A percentile compares a stretch with the other conserved stretches of the same genome.
Evolutionary conservation across 2,888 invertebrate genomes (phyloP).

Genomic region (Tinea semifulvella): DNA sequence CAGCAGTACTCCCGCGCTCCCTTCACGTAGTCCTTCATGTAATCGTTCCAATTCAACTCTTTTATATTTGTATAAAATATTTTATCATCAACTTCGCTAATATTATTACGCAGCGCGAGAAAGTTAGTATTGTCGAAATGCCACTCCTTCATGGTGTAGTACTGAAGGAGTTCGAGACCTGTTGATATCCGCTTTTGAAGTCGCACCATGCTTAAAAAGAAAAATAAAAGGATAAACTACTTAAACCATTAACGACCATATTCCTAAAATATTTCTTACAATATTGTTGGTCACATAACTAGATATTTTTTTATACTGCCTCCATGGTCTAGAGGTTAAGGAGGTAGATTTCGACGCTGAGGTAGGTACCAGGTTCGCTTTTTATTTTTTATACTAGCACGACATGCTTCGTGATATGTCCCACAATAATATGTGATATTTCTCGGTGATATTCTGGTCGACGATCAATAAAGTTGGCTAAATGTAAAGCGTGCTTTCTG

Average conservation of each 20-base stretch:
- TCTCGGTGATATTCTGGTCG: too few species aligned
- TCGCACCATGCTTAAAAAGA: constrained; percentile 68
- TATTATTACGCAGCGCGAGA: constrained; percentile 48
- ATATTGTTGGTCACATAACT: too few species aligned
- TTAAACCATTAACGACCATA: not conserved
- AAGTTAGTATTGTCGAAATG: constrained; percentile 74
- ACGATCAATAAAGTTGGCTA: too few species aligned
- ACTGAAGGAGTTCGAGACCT: constrained; percentile 75
- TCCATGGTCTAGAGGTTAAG: too few species aligned
- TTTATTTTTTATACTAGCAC: too few species aligned
- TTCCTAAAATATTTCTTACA: too few species aligned
- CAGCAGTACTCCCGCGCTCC: constrained; percentile 87
- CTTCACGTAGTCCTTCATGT: constrained; percentile 66
- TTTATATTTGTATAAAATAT: constrained; percentile 67
- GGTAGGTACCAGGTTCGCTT: too few species aligned
- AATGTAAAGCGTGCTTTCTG: too few species aligned
- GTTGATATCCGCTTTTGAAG: constrained; percentile 70
- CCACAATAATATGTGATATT: too few species aligned
- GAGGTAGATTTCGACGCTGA: too few species aligned
- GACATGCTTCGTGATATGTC: too few species aligned
- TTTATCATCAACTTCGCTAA: constrained; percentile 67
- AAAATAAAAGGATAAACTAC: constrained; percentile 27
- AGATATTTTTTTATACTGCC: too few species aligned
- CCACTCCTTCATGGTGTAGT: constrained; percentile 88
- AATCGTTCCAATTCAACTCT: constrained; percentile 20